phyloP scores from a whole-genome alignment of 1,140 invertebrate species.

The Anastrepha obliqua region DNA sequence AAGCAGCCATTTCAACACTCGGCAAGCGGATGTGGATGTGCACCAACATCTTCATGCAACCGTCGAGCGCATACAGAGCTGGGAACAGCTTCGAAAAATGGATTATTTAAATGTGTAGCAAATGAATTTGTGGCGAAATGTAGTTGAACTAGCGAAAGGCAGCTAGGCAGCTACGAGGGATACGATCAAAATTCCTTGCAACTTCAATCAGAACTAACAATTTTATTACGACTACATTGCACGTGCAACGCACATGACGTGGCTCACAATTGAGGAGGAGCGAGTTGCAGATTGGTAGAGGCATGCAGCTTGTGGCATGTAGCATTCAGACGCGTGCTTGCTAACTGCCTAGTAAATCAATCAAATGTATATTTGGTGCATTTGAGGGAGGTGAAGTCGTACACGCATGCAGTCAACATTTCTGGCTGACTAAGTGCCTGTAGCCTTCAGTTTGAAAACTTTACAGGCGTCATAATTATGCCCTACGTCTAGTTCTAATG shows the following conservation, averaged over 20 bases:
- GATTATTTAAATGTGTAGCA: conserved; percentile 15
- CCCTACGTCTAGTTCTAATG: background rate
- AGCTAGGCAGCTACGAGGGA: background rate
- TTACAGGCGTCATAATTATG: conserved; percentile 44
- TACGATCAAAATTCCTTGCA: background rate
- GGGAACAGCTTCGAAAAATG: background rate
- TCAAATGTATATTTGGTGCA: conserved; percentile 1
- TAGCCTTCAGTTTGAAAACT: background rate
- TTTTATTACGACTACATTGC: conserved; percentile 13
- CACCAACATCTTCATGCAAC: conserved; percentile 12
- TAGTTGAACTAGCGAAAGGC: background rate
- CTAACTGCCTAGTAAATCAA: conserved; percentile 31
- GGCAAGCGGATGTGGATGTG: background rate
- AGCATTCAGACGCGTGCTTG: background rate
- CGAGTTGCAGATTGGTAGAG: background rate
- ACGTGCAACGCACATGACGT: background rate
- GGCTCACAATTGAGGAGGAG: background rate
- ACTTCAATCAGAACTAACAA: conserved; percentile 29
- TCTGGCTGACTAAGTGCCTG: background rate
- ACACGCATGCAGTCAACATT: background rate
- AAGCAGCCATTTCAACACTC: conserved; percentile 28
- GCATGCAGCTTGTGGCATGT: background rate
- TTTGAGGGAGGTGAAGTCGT: background rate
- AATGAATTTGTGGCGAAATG: conserved; percentile 13
- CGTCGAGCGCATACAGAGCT: background rate